Evolutionary conservation across 2,888 invertebrate genomes (phyloP), one percentile per base, ranked within the genome.

Genomic region (Eulithis prunata): DNA sequence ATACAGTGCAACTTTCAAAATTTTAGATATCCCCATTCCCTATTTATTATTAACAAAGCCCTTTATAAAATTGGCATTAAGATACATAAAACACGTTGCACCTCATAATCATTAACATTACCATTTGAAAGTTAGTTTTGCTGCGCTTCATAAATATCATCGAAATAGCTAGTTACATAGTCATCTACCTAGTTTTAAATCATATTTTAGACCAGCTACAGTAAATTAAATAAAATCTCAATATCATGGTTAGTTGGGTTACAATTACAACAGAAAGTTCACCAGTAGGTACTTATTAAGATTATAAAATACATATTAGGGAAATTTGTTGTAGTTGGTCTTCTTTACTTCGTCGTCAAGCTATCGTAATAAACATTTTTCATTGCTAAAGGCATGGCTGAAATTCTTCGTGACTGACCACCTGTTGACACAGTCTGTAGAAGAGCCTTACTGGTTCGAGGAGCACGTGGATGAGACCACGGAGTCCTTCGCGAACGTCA

Each of bases 351-450:
- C 36, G 47, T 47, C 36, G 41, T 12, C 49, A 57, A 60, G 21
- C 21, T 51, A 45, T 51, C 28, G 56, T 69, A 69, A 68, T 71
- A 49, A 69, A 64, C 79, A 83, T 87, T 89, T 91, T 79, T 88
- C 83, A 80, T 90, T 89, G 85, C 88, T 88, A 83, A 93, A 93
- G 93, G 93, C 93, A 79, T 93, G 93, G 93, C 93, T 93, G 93
- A 93, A 93, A 86, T 93, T 93, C 93, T 93, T 88, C 93, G 90
- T 93, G 83, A 93, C 93, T 84, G 93, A 93, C 83, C 86, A 88
- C 80, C 88, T 87, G 82, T 87, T 92, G 84, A 87, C 89, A 86
- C 90, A 93, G 82, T 88, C 88, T 80, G 80, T 91, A 78, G 89
- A 91, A 82, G 92, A 91, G 85, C 90, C 93, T 77, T 83, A 87